Evolutionary conservation across 2,797 vertebrate genomes (phyloP).

Genomic region (Ceryle rudis): DNA sequence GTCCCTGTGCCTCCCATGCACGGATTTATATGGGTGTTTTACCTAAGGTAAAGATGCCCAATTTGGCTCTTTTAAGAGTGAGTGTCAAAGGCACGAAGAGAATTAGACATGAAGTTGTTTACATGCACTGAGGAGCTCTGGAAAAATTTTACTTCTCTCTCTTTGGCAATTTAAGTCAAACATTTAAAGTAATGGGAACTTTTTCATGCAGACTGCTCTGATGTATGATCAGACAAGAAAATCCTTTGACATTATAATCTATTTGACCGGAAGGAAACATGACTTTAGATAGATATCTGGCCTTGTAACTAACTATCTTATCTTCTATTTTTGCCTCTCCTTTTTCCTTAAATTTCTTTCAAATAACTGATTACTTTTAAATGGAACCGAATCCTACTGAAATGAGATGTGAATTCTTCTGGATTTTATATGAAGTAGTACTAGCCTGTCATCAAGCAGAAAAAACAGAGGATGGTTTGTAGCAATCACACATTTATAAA

Average conservation of each 20-base stretch:
- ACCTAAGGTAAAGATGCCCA: background rate
- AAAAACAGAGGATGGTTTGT: background rate
- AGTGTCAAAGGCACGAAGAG: slow-evolving; percentile 1
- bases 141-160: background rate
- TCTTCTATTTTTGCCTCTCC: background rate
- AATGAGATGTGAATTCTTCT: background rate
- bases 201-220: background rate
- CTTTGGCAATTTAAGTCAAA: background rate
- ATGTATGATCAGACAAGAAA: background rate
- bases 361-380: background rate
- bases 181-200: background rate
- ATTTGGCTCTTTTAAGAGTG: background rate
- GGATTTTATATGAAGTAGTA: background rate
- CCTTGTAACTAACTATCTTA: background rate
- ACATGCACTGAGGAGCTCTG: background rate
- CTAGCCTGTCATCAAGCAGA: background rate
- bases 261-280: background rate
- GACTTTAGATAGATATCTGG: background rate
- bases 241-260: background rate
- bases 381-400: background rate
- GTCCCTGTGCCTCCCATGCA: background rate
- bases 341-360: background rate
- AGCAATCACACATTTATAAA: background rate
- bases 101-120: background rate
- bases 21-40: slow-evolving; percentile 24